Evolutionary conservation across 2,113 vertebrate species (phyloP).

Genomic region (Charina bottae): DNA sequence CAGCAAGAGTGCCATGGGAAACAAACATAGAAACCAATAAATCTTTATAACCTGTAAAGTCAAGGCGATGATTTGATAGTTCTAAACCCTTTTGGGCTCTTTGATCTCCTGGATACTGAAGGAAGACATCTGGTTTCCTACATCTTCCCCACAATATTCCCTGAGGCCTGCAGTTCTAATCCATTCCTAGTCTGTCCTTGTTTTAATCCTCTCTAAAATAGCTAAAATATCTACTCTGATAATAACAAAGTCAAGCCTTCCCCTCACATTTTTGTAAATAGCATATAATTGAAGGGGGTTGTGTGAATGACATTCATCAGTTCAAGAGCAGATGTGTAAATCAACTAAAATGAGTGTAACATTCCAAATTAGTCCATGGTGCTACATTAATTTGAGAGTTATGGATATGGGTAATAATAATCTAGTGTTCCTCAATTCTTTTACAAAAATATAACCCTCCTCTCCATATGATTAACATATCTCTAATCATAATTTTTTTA

Average conservation of each 20-base stretch:
- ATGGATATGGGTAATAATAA: conserved; percentile 39
- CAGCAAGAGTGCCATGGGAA: background rate
- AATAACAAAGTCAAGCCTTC: conserved; percentile 53
- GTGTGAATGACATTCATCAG: conserved; percentile 54
- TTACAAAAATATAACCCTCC: conserved; percentile 37
- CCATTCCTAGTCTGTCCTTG: background rate
- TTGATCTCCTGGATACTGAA: background rate
- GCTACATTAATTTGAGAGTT: conserved; percentile 40
- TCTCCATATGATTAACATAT: conserved; percentile 11
- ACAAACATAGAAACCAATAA: background rate
- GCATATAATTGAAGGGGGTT: conserved; percentile 23
- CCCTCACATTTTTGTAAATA: conserved; percentile 41
- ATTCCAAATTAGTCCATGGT: conserved; percentile 14
- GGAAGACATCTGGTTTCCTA: background rate
- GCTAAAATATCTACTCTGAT: background rate
- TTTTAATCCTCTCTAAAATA: background rate
- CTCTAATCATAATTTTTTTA: conserved; percentile 19
- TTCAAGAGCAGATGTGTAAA: conserved; percentile 42
- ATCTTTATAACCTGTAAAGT: background rate
- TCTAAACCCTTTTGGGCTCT: background rate
- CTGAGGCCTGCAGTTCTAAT: background rate
- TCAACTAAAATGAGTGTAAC: conserved; percentile 40
- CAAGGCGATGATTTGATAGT: background rate
- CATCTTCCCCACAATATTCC: background rate
- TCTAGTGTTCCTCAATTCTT: conserved; percentile 20